A percentile compares a stretch with the other conserved stretches of the same genome.
Conservation (phyloP, 2,888 invertebrate genomes). For the Teinopalpus imperialis region DNA sequence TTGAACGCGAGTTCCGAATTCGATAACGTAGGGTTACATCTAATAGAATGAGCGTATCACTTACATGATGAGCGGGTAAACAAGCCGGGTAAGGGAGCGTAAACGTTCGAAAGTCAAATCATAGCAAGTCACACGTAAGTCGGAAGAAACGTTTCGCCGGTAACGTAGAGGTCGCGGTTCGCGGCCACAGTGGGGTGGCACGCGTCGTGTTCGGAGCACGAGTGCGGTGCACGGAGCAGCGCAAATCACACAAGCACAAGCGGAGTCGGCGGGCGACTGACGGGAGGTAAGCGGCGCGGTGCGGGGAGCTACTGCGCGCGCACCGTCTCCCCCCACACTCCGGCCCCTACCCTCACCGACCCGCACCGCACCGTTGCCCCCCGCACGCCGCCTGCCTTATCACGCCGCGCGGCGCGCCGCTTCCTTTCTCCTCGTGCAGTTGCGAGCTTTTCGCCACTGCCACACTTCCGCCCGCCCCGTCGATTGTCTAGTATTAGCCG, state of each 20-base stretch:
- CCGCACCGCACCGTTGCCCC: conserved; percentile 54
- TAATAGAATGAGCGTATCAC: conserved; percentile 77
- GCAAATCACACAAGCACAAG: conserved; percentile 82
- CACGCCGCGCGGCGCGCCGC: conserved; percentile 74
- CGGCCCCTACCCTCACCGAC: conserved; percentile 49
- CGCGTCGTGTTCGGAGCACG: conserved; percentile 80
- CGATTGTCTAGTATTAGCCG: conserved; percentile 65
- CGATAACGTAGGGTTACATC: conserved; percentile 62
- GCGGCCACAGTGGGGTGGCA: conserved; percentile 81
- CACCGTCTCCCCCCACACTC: conserved; percentile 43
- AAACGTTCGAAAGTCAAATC: conserved; percentile 76
- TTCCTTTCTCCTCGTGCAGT: conserved; percentile 81
- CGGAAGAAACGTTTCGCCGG: conserved; percentile 78
- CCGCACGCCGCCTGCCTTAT: conserved; percentile 64
- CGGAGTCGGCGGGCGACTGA: conserved; percentile 84
- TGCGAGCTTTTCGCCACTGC: conserved; percentile 79
- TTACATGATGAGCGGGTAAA: conserved; percentile 80
- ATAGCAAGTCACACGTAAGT: conserved; percentile 78
- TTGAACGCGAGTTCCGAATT: conserved; percentile 74
- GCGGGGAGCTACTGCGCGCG: conserved; percentile 75
- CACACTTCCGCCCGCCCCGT: conserved; percentile 77
- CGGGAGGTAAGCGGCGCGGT: conserved; percentile 68
- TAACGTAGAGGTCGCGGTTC: conserved; percentile 83
- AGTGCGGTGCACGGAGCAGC: conserved; percentile 80
- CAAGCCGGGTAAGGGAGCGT: conserved; percentile 78